Percentiles rank a stretch among this genome's conserved stretches.
phyloP scores from a whole-genome alignment of 2,888 invertebrate genomes.

The Gortyna flavago region DNA sequence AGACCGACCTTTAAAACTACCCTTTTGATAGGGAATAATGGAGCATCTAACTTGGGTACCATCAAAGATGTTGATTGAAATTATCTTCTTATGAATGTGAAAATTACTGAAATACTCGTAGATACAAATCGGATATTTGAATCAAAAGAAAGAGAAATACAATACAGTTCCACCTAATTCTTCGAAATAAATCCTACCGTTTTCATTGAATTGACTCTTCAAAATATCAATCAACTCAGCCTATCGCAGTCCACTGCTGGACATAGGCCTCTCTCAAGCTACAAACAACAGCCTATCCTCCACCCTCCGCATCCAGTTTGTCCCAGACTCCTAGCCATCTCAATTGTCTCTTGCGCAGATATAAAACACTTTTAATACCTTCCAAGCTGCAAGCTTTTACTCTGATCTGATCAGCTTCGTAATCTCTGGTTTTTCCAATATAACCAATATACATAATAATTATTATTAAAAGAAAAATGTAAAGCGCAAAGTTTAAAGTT shows the following conservation, averaged over 20 bases:
- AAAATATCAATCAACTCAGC: not conserved
- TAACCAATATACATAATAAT: not conserved
- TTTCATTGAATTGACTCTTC: not conserved
- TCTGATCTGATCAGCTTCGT: not conserved
- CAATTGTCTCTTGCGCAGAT: not conserved
- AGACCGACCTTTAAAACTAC: constrained; percentile 4
- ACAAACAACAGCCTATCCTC: not conserved
- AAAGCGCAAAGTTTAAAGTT: constrained; percentile 24
- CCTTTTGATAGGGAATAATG: not conserved
- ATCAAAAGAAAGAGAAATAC: no score
- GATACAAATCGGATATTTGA: no score
- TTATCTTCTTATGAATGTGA: not conserved
- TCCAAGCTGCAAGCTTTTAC: not conserved
- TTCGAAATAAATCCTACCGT: not conserved
- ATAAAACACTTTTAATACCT: not conserved
- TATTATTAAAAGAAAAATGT: constrained; percentile 13
- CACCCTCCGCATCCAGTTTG: not conserved
- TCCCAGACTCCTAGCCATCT: not conserved
- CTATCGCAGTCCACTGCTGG: no score
- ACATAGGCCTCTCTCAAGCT: not conserved
- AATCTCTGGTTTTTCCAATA: not conserved
- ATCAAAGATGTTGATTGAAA: no score
- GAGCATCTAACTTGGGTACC: no score
- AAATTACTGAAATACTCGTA: not conserved
- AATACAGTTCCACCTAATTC: not conserved